Evolutionary conservation across 2,888 invertebrate species (phyloP).

Genomic region (Eurytoma adleriae): DNA sequence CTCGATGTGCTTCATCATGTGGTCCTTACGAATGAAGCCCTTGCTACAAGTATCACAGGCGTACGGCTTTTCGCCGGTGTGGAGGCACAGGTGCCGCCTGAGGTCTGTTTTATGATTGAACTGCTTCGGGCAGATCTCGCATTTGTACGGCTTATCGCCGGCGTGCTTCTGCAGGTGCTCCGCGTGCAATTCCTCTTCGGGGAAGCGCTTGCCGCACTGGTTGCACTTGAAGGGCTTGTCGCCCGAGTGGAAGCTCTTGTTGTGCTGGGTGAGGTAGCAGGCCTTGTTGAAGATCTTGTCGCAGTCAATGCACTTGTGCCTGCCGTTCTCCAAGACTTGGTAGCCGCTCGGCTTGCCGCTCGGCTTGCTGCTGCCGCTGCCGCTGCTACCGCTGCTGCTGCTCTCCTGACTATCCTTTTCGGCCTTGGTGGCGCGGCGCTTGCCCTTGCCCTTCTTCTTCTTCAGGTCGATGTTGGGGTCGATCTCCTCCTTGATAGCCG

Average conservation of each 20-base stretch:
- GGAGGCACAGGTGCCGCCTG: slow-evolving; percentile 90
- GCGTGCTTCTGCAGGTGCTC: slow-evolving; percentile 88
- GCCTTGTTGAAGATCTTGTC: slow-evolving; percentile 90
- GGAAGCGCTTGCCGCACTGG: slow-evolving; percentile 91
- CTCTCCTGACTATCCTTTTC: slow-evolving; percentile 35
- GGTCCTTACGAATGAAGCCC: slow-evolving; percentile 93
- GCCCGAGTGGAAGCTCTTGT: slow-evolving; percentile 92
- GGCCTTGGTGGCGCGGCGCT: slow-evolving; percentile 43
- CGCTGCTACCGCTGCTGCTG: neutral
- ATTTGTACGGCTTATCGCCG: slow-evolving; percentile 91
- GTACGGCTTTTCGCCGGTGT: slow-evolving; percentile 91
- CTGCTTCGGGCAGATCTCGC: slow-evolving; percentile 89
- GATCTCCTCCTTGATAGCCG: slow-evolving; percentile 64
- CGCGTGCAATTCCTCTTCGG: slow-evolving; percentile 83
- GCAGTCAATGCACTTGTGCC: slow-evolving; percentile 87
- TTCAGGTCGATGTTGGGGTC: slow-evolving; percentile 63
- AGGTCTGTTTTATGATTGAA: slow-evolving; percentile 95
- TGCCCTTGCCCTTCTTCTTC: neutral
- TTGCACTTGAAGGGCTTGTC: slow-evolving; percentile 91
- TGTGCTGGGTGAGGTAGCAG: slow-evolving; percentile 93
- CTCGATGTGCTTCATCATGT: slow-evolving; percentile 91
- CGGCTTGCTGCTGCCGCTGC: slow-evolving; percentile 38
- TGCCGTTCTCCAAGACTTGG: slow-evolving; percentile 69
- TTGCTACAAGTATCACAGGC: slow-evolving; percentile 89
- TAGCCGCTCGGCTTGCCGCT: slow-evolving; percentile 61